Percentiles rank a stretch among this genome's conserved stretches.
Conservation (phyloP, 2,888 invertebrate genomes). For the Sphaerophoria taeniata region DNA sequence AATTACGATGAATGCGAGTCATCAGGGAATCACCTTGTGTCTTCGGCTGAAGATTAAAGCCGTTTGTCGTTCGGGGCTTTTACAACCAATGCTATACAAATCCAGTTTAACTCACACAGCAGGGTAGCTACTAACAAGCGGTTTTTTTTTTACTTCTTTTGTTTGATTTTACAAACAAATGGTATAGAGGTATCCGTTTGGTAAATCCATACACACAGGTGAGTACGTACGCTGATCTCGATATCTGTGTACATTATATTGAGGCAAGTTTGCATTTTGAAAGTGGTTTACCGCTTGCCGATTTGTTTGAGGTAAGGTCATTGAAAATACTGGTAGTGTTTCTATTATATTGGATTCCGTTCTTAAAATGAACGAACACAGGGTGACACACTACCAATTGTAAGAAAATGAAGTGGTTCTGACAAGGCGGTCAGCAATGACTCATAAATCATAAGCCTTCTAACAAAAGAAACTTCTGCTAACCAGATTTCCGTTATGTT, state of each 20-base stretch:
- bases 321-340: neutral
- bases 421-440: too few species aligned
- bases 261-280: constrained; percentile 70
- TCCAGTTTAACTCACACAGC: constrained; percentile 59
- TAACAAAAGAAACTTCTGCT: too few species aligned
- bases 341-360: constrained; percentile 11
- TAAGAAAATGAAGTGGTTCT: too few species aligned
- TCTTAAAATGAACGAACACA: constrained; percentile 41
- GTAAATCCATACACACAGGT: constrained; percentile 35
- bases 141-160: constrained; percentile 50
- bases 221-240: constrained; percentile 47
- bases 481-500: too few species aligned
- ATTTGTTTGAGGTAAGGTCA: constrained; percentile 60
- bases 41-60: constrained; percentile 29
- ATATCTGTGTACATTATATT: constrained; percentile 27
- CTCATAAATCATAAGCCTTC: too few species aligned
- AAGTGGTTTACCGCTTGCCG: constrained; percentile 65
- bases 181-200: constrained; percentile 44
- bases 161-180: constrained; percentile 41
- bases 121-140: neutral
- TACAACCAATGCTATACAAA: constrained; percentile 27
- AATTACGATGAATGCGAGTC: constrained; percentile 40
- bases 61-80: constrained; percentile 20
- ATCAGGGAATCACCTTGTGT: constrained; percentile 69
- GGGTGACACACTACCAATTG: neutral